Conservation (phyloP, 2,113 vertebrate genomes). For the Rhea americana region DNA sequence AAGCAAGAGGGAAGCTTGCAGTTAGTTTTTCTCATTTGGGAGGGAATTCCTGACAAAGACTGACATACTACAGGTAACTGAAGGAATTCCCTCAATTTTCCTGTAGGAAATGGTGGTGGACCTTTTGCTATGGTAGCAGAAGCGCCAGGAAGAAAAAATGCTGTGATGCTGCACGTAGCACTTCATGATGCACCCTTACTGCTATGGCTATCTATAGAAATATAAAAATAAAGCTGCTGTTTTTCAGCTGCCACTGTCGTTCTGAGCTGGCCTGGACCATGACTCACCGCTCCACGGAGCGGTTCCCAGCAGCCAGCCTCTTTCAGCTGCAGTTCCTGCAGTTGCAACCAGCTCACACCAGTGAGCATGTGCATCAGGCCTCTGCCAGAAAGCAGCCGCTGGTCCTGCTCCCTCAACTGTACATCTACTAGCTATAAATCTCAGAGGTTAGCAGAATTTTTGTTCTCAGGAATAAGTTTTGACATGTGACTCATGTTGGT, state of each 20-base stretch:
- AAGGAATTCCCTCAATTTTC: background rate
- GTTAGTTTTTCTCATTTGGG: background rate
- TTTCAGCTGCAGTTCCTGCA: fast-evolving
- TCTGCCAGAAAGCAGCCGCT: background rate
- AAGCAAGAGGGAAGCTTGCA: background rate
- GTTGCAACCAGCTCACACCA: background rate
- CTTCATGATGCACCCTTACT: background rate
- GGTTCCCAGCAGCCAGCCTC: background rate
- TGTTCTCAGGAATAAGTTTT: background rate
- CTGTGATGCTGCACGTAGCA: background rate
- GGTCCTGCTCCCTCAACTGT: fast-evolving
- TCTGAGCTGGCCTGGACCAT: fast-evolving
- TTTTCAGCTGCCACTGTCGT: background rate
- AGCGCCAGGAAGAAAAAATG: background rate
- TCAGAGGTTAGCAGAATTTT: background rate
- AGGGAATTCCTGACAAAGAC: background rate
- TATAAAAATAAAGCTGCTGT: fast-evolving
- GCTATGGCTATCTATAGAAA: background rate
- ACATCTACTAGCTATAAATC: background rate
- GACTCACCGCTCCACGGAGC: fast-evolving
- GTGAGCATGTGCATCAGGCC: background rate
- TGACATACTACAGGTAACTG: background rate
- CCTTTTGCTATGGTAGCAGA: background rate
- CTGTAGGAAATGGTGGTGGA: background rate
- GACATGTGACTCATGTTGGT: background rate